Conservation (phyloP, 2,888 invertebrate genomes). For the Leptinotarsa peninsularis region DNA sequence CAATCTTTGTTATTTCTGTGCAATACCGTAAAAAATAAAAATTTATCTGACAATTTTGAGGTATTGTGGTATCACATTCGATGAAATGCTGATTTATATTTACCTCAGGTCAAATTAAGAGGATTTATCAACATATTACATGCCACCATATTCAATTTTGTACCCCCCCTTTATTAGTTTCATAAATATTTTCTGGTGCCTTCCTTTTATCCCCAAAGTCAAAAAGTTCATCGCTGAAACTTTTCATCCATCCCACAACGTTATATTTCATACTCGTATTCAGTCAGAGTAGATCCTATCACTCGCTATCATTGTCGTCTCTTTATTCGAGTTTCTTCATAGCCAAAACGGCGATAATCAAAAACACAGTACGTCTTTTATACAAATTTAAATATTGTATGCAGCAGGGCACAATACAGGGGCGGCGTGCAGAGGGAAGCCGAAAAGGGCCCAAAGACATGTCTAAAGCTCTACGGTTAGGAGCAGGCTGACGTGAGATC, state of each 20-base stretch:
- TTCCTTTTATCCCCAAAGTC: background rate
- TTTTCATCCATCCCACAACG: background rate
- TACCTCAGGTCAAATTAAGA: too few relatives aligned
- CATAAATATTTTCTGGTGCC: background rate
- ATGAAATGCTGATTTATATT: too few relatives aligned
- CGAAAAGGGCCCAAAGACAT: constrained; percentile 64
- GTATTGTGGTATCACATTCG: too few relatives aligned
- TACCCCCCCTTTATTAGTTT: too few relatives aligned
- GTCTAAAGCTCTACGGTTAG: constrained; percentile 66
- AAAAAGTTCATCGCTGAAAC: background rate
- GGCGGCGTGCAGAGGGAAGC: constrained; percentile 59
- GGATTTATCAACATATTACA: too few relatives aligned
- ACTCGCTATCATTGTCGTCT: constrained; percentile 18
- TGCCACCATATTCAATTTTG: too few relatives aligned
- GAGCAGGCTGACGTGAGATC: constrained; percentile 65
- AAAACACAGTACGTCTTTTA: constrained; percentile 65
- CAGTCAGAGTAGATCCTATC: background rate
- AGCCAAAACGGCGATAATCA: constrained; percentile 65
- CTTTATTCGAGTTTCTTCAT: constrained; percentile 63
- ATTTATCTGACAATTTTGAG: too few relatives aligned
- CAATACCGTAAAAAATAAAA: too few relatives aligned
- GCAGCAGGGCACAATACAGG: constrained; percentile 61
- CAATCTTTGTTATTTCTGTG: too few relatives aligned
- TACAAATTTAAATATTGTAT: constrained; percentile 65
- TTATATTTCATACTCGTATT: constrained; percentile 5